Percentiles rank a stretch among this genome's conserved stretches.
phyloP scores from a whole-genome alignment of 1,140 invertebrate genomes.

The Drosophila kohkoa region DNA sequence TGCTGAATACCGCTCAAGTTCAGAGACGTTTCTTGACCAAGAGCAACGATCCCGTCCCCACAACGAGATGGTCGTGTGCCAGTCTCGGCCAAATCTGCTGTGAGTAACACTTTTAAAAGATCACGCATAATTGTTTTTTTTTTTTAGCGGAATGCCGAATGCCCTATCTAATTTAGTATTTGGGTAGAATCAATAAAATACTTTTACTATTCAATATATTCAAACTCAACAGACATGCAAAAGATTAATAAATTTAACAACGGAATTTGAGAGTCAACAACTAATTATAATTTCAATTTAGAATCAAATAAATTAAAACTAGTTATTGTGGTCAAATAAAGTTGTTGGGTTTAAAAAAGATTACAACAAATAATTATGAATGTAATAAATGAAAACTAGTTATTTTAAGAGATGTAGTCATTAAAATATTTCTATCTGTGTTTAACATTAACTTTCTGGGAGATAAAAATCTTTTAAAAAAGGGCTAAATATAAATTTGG shows the following conservation, averaged over 20 bases:
- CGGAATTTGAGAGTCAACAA: no score
- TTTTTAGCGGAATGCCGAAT: background rate
- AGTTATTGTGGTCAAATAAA: background rate
- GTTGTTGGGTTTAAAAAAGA: no score
- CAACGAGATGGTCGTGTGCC: slow-evolving; percentile 47
- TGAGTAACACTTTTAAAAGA: slow-evolving; percentile 7
- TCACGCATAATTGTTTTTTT: background rate
- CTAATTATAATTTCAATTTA: no score
- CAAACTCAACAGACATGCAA: no score
- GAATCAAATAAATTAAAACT: background rate
- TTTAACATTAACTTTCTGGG: no score
- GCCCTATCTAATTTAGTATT: background rate
- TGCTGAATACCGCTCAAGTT: slow-evolving; percentile 53
- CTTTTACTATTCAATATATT: background rate
- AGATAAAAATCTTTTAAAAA: no score
- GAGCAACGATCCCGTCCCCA: slow-evolving; percentile 3
- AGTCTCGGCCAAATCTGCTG: slow-evolving; percentile 9
- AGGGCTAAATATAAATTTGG: no score
- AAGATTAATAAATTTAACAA: no score
- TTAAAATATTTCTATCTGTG: no score
- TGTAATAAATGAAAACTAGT: no score
- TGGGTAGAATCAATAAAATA: background rate
- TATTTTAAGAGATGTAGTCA: no score
- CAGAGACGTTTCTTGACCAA: slow-evolving; percentile 63
- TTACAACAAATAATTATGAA: no score